Evolutionary conservation across 2,888 invertebrate genomes (phyloP), one percentile per base, ranked within the genome.

Genomic region (Minunthozetes semirufus): DNA sequence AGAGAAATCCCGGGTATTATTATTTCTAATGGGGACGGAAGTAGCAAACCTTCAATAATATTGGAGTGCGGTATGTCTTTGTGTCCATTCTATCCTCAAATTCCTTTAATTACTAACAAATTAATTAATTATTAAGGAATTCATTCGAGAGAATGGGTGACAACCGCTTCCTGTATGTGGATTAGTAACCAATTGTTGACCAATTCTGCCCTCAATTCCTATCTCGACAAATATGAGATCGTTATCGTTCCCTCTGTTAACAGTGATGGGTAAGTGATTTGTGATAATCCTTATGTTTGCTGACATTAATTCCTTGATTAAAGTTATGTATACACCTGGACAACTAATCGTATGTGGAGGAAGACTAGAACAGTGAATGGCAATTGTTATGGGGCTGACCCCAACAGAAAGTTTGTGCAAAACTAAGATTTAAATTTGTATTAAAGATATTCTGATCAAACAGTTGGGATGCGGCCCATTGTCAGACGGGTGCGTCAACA

Each of bases 61-160:
- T 75, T 81, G 48, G 81, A 81, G 76, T 80, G 80, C n/a, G 84
- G 83, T 13, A 22, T 17, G 56, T 19, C 19, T 56, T n/a, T 22
- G n/a, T 19, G 11, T 56, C 4, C 4, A 6, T n/a, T 4, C 19
- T 56, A 19, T 11, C 4, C 9, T 56, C 3, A 56, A 56, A 56
- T 9, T 11, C 4, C 3, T 22, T 56, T 6, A 17, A 22, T 25
- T 22, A 56, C 8, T 50, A 50, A 50, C 17, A 17, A 5, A 13
- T 6, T 50, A 17, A 50, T 13, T 50, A n/a, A 6, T n/a, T n/a
- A 50, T n/a, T 50, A 50, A 56, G 56, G 56, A 22, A 82, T 84
- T 13, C 84, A 84, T 78, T 83, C 83, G 13, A 78, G 84, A 72
- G 84, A 84, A 80, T 84, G 83, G 84, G 80, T 83, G 3, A 79